phyloP scores from a whole-genome alignment of 2,113 vertebrate species.

The Sceloporus undulatus region DNA sequence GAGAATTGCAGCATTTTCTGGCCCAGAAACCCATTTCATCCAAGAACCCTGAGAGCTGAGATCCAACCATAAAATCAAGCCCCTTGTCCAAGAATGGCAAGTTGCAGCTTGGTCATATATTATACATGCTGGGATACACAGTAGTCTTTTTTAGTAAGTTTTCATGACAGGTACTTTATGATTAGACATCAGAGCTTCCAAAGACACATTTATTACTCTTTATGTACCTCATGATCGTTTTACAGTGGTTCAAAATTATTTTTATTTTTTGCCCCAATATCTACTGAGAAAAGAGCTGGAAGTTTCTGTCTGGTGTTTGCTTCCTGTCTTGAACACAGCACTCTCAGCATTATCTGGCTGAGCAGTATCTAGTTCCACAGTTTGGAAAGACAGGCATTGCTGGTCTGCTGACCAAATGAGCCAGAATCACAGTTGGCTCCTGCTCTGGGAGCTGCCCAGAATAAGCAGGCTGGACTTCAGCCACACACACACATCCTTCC shows the following conservation, averaged over 20 bases:
- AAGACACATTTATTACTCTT: no score
- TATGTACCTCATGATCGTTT: background rate
- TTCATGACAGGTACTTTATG: no score
- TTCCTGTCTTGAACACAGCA: background rate
- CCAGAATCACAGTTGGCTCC: conserved; percentile 9
- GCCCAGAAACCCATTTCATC: no score
- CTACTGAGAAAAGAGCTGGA: background rate
- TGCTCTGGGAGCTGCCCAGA: background rate
- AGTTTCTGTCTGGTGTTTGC: background rate
- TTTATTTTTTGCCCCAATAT: background rate
- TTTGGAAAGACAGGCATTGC: background rate
- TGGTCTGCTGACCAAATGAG: background rate
- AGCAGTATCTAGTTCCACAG: background rate
- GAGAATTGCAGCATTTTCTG: no score
- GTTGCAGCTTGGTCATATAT: no score
- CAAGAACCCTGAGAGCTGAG: no score
- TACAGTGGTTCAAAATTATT: background rate
- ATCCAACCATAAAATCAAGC: no score
- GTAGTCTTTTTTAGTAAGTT: no score
- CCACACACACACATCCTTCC: background rate
- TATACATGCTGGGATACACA: no score
- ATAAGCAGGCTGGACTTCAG: conserved; percentile 14
- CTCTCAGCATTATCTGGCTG: background rate
- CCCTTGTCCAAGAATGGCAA: no score
- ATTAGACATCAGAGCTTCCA: no score